phyloP scores from a whole-genome alignment of 2,113 vertebrate species.

The Charadrius vociferus region DNA sequence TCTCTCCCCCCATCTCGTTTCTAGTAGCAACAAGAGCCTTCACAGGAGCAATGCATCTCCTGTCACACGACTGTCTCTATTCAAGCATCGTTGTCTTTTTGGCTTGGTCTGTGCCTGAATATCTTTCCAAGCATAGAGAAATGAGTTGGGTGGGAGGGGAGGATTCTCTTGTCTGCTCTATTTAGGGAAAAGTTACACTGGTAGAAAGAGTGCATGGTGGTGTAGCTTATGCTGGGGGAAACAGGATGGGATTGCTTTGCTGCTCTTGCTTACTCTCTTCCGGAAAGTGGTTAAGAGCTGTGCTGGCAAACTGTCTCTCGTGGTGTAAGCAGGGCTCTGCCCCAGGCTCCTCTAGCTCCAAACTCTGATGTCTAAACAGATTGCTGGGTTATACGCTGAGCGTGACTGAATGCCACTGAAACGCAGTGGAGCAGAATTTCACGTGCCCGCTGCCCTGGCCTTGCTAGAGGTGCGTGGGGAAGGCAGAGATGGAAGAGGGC shows the following conservation, averaged over 20 bases:
- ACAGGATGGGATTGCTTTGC: background rate
- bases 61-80: background rate
- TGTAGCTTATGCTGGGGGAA: background rate
- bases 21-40: conserved; percentile 63
- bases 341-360: background rate
- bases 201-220: background rate
- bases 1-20: conserved; percentile 43
- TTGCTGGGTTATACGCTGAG: background rate
- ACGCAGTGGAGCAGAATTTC: background rate
- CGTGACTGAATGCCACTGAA: background rate
- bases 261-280: background rate
- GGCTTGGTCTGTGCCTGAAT: background rate
- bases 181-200: background rate
- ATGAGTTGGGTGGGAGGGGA: background rate
- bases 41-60: conserved; percentile 10
- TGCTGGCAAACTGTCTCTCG: background rate
- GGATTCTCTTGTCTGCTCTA: background rate
- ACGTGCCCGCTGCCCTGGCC: background rate
- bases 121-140: background rate
- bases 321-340: conserved; percentile 1
- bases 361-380: conserved; percentile 24
- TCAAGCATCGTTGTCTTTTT: background rate
- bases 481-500: background rate
- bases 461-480: background rate
- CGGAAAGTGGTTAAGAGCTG: background rate